phyloP scores from a whole-genome alignment of 2,888 invertebrate species.

The Metalampra italica region DNA sequence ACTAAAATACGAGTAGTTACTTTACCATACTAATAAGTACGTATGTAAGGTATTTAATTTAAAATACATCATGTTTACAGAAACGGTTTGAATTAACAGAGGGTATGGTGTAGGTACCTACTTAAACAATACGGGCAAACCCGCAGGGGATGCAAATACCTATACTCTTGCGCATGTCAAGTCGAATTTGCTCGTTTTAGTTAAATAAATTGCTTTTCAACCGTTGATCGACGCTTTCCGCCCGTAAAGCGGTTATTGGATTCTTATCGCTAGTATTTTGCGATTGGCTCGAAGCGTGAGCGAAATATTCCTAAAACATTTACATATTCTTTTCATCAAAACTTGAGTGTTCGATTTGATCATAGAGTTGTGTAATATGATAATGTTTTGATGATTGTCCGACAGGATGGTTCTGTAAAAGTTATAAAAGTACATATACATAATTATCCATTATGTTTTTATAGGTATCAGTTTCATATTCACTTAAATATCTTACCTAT shows the following conservation, averaged over 20 bases:
- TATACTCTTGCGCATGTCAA: conserved; percentile 1
- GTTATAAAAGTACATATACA: neutral
- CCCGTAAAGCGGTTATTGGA: conserved; percentile 47
- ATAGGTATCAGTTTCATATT: no score
- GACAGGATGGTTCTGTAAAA: no score
- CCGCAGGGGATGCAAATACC: neutral
- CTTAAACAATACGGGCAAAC: neutral
- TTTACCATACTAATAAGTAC: no score
- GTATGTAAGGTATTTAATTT: no score
- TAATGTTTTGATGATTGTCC: no score
- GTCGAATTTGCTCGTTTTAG: conserved; percentile 8
- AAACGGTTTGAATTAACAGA: no score
- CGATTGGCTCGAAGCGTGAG: conserved; percentile 17
- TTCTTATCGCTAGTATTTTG: conserved; percentile 47
- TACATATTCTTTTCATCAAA: neutral
- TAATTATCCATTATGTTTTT: neutral
- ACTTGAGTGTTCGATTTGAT: neutral
- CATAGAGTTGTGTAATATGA: no score
- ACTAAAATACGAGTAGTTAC: no score
- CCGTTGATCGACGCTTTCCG: conserved; percentile 6
- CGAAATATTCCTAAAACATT: conserved; percentile 3
- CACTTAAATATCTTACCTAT: no score
- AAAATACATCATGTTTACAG: no score
- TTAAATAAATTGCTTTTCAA: conserved; percentile 16
- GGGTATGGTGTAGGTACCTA: no score